Conservation (phyloP, 1,140 invertebrate genomes). For the Drosophila teissieri region DNA sequence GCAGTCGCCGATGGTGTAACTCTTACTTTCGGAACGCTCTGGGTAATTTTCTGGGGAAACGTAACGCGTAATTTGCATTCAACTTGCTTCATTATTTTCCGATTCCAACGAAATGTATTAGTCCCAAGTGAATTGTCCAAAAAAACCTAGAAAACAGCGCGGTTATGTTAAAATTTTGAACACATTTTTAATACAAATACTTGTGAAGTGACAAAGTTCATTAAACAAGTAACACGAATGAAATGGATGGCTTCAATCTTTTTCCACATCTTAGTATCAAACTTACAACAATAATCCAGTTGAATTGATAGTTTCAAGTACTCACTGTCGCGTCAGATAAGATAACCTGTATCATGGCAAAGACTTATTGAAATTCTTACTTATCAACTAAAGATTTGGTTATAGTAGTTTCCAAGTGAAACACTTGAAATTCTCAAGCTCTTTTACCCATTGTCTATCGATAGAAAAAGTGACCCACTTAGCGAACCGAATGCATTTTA, state of each 20-base stretch:
- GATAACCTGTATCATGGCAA: too few relatives aligned
- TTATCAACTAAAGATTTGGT: too few relatives aligned
- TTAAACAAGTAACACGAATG: too few relatives aligned
- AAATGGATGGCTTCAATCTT: too few relatives aligned
- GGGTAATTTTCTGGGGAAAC: conserved; percentile 6
- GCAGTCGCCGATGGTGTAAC: conserved; percentile 22
- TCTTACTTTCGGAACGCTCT: conserved; percentile 29
- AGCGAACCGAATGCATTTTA: conserved; percentile 35
- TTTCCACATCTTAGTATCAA: too few relatives aligned
- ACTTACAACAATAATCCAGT: too few relatives aligned
- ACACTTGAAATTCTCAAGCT: background rate
- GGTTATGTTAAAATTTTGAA: background rate
- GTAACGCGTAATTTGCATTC: conserved; percentile 36
- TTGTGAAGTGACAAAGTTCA: too few relatives aligned
- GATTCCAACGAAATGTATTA: background rate
- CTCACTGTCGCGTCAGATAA: too few relatives aligned
- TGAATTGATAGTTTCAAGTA: too few relatives aligned
- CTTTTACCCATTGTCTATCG: background rate
- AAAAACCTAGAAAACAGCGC: background rate
- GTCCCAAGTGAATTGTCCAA: background rate
- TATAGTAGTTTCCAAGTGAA: background rate
- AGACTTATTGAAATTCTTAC: too few relatives aligned
- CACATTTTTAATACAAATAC: too few relatives aligned
- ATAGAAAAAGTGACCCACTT: conserved; percentile 47
- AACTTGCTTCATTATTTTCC: background rate